Evolutionary conservation across 37 sponge, comb jelly and placozoan genomes (phyloP).

Genomic region (Hormiphora californensis): DNA sequence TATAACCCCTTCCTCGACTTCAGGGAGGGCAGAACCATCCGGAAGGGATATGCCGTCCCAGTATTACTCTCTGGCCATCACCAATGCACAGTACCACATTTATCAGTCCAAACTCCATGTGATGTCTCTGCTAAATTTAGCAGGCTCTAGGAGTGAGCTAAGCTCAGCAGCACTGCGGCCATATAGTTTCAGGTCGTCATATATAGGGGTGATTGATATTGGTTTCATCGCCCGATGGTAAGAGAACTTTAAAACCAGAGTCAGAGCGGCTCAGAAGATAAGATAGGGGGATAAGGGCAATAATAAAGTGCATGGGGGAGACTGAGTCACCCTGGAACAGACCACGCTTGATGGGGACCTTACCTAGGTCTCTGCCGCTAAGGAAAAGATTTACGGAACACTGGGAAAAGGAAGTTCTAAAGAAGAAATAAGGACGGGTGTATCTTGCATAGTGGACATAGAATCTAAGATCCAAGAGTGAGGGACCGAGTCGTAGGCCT

Average conservation of each 20-base stretch:
- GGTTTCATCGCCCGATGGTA: not conserved
- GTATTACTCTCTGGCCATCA: not conserved
- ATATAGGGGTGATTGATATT: constrained; percentile 15
- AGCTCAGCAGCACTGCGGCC: not conserved
- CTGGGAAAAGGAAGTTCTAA: not conserved
- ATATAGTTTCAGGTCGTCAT: constrained; percentile 42
- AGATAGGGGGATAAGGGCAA: not conserved
- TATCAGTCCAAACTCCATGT: constrained; percentile 49
- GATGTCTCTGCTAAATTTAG: not conserved
- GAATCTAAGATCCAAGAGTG: constrained; percentile 3
- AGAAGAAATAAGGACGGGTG: not conserved
- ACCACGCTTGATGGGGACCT: not conserved
- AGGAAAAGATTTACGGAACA: not conserved
- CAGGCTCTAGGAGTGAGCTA: not conserved
- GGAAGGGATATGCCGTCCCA: not conserved
- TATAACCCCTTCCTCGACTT: not conserved
- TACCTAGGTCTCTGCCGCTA: not conserved
- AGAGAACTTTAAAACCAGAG: not conserved
- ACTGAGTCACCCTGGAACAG: not conserved
- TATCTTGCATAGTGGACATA: not conserved
- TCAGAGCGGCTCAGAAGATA: not conserved
- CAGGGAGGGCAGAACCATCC: not conserved
- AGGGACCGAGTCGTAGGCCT: not conserved
- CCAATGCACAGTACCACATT: not conserved
- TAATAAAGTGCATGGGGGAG: not conserved